Evolutionary conservation across 2,888 invertebrate species (phyloP), one percentile per base, ranked within the genome.

Genomic region (Corbicula japonica): DNA sequence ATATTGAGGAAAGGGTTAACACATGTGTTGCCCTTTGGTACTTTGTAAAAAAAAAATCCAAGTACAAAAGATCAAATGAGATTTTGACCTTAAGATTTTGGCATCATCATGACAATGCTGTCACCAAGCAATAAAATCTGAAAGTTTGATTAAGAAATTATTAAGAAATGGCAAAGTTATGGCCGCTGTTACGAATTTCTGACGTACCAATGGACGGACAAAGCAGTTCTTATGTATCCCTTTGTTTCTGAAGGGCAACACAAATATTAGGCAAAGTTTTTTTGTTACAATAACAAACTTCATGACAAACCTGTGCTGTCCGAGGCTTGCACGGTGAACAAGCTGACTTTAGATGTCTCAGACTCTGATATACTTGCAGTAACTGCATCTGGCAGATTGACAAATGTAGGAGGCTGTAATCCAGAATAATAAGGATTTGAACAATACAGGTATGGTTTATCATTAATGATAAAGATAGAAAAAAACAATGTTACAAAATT

Each of bases 271-370:
- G n/a, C n/a, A n/a, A n/a, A n/a, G n/a, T n/a, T n/a, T n/a, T n/a
- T n/a, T n/a, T n/a, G n/a, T n/a, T n/a, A n/a, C n/a, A n/a, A n/a
- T n/a, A n/a, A n/a, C n/a, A n/a, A 6, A 48, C 15, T 15, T 6
- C 10, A 6, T 6, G 15, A 66, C 60, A 32, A 44, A 72, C 77
- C 72, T 41, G 76, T 63, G 0, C 60, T 62, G 48, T 80, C 80
- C 0, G 61, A 34, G 0, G 28, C 62, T 4, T 28, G 56, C 23
- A 73, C 54, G n/a, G 52, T 69, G 35, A 32, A 71, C 18, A 79
- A 8, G 18, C 26, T 18, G 21, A 32, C 44, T 44, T 69, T 38
- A 18, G 72, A 12, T 23, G 65, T 65, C 10, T 30, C 48, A 18
- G 69, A 68, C 38, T 76, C 76, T 23, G 65, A 52, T n/a, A 80